Conservation (phyloP, 2,888 invertebrate genomes). For the Caenorhabditis uteleia region DNA sequence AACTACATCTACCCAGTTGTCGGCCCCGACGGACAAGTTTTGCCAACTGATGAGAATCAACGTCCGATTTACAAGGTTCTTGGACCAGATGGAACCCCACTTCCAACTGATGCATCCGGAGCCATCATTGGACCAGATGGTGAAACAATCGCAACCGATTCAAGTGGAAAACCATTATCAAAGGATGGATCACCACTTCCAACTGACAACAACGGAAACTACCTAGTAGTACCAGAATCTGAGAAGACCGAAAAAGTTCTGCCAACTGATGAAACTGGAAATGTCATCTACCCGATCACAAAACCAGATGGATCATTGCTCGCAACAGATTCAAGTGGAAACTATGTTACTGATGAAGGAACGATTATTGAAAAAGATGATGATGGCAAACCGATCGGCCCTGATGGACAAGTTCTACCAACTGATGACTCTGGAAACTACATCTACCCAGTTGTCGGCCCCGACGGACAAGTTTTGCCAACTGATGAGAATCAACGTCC, state of each 20-base stretch:
- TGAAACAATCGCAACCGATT: constrained; percentile 31
- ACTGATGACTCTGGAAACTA: constrained; percentile 32
- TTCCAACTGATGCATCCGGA: constrained; percentile 10
- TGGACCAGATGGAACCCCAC: constrained; percentile 16
- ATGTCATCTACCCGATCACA: constrained; percentile 26
- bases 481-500: constrained; percentile 38
- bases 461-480: constrained; percentile 28
- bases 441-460: constrained; percentile 27
- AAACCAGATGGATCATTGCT: constrained; percentile 26
- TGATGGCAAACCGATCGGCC: constrained; percentile 17
- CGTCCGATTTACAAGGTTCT: constrained; percentile 20
- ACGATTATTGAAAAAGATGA: constrained; percentile 9
- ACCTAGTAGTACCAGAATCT: constrained; percentile 6
- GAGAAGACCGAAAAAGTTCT: constrained; percentile 1
- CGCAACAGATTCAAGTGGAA: constrained; percentile 22
- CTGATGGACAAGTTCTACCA: constrained; percentile 20
- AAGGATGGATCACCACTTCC: constrained; percentile 40
- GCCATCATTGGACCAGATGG: constrained; percentile 32
- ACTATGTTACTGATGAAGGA: constrained; percentile 8
- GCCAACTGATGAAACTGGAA: constrained; percentile 15
- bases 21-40: constrained; percentile 12
- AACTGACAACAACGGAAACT: constrained; percentile 20
- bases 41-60: constrained; percentile 36
- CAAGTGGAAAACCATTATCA: constrained; percentile 35
- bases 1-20: constrained; percentile 18